phyloP scores from a whole-genome alignment of 2,888 invertebrate genomes.

The Harpalus rubripes region DNA sequence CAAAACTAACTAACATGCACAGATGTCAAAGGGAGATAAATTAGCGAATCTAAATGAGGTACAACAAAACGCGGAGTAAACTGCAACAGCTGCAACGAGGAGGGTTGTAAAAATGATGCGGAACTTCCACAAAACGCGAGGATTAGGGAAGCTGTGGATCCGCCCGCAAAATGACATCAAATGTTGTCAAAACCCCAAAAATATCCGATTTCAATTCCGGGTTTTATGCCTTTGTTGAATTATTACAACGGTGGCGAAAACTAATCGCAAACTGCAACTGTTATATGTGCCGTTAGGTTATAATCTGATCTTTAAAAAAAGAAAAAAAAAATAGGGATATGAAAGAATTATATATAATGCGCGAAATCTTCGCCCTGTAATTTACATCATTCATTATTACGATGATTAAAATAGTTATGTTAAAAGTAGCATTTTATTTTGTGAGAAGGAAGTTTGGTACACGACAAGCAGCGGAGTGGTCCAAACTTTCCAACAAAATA shows the following conservation, averaged over 20 bases:
- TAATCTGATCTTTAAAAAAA: background rate
- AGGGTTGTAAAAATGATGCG: constrained; percentile 57
- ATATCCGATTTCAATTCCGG: constrained; percentile 58
- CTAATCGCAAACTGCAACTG: constrained; percentile 24
- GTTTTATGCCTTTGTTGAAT: constrained; percentile 39
- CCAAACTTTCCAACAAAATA: no score
- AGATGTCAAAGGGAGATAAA: constrained; percentile 57
- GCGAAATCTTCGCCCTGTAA: no score
- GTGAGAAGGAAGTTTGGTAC: no score
- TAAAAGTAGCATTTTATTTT: no score
- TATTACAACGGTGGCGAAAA: constrained; percentile 47
- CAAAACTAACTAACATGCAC: constrained; percentile 55
- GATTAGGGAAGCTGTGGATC: constrained; percentile 43
- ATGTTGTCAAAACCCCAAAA: constrained; percentile 55
- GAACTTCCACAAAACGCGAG: constrained; percentile 34
- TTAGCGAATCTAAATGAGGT: constrained; percentile 60
- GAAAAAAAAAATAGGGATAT: no score
- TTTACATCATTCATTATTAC: no score
- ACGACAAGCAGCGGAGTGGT: no score
- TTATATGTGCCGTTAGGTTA: background rate
- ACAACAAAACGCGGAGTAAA: constrained; percentile 39
- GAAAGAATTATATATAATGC: no score
- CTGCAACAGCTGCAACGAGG: constrained; percentile 45
- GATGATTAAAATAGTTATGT: no score
- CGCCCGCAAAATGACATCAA: constrained; percentile 60